These are phyloP conservation scores for Osedax frankpressi DNA, from an alignment of 2,888 invertebrate genomes.

Conservation along the genomic window DNA sequence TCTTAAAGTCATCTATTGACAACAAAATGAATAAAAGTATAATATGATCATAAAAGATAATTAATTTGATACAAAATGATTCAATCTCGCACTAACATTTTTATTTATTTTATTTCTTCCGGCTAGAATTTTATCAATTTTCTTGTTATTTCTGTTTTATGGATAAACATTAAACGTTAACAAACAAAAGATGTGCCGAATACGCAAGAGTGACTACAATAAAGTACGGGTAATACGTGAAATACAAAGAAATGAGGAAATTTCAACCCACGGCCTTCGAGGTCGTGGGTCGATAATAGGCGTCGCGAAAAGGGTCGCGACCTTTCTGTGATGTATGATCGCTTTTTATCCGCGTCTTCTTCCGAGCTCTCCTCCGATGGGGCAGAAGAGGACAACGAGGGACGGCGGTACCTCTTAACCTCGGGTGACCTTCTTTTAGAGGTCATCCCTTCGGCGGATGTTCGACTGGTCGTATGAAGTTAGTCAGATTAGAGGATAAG, in stretches of 20 bases:
- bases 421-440: slow-evolving; percentile 22
- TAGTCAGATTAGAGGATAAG: too few relatives aligned
- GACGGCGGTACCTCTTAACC: slow-evolving; percentile 38
- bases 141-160: not conserved
- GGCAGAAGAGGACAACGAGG: slow-evolving; percentile 31
- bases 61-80: too few relatives aligned
- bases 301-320: too few relatives aligned
- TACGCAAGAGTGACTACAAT: too few relatives aligned
- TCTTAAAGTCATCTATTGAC: not conserved
- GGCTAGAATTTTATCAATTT: not conserved
- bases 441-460: too few relatives aligned
- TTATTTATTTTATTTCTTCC: not conserved
- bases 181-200: too few relatives aligned
- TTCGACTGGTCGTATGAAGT: too few relatives aligned
- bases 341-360: not conserved
- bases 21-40: not conserved
- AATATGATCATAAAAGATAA: not conserved
- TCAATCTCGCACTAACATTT: not conserved
- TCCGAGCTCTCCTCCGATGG: not conserved
- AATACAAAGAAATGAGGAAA: too few relatives aligned
- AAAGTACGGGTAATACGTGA: too few relatives aligned
- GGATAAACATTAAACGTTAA: too few relatives aligned
- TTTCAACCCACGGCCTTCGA: too few relatives aligned
- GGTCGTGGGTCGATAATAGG: too few relatives aligned
- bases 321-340: not conserved